Evolutionary conservation across 2,797 vertebrate genomes (phyloP).

Genomic region (Anisognathus igniventris): DNA sequence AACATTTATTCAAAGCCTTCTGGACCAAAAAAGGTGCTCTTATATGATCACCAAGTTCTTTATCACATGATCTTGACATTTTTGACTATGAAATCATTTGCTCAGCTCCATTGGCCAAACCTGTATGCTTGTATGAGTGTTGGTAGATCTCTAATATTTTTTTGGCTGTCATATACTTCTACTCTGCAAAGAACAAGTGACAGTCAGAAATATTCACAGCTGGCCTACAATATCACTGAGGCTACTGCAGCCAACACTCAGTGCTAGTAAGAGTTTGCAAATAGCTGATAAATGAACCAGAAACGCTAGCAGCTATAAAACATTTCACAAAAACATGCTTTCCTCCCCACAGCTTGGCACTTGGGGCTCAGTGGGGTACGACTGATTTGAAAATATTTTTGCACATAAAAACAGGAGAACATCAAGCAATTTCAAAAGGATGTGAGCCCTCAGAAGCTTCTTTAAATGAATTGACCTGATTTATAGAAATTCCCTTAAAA

Average conservation of each 20-base stretch:
- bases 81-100: background rate
- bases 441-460: background rate
- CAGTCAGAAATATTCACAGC: background rate
- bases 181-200: background rate
- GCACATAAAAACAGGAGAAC: background rate
- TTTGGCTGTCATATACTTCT: background rate
- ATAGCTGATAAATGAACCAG: background rate
- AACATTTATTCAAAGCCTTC: background rate
- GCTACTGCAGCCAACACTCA: background rate
- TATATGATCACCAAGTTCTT: background rate
- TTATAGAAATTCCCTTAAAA: background rate
- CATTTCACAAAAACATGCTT: background rate
- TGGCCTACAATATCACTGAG: background rate
- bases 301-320: background rate
- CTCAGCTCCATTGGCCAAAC: background rate
- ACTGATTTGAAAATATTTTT: background rate
- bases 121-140: background rate
- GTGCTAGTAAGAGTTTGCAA: background rate
- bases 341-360: background rate
- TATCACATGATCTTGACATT: background rate
- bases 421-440: background rate
- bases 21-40: background rate
- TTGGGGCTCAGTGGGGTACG: background rate
- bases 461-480: background rate
- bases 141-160: background rate